phyloP scores from a whole-genome alignment of 2,888 invertebrate genomes.

The Acleris cristana region DNA sequence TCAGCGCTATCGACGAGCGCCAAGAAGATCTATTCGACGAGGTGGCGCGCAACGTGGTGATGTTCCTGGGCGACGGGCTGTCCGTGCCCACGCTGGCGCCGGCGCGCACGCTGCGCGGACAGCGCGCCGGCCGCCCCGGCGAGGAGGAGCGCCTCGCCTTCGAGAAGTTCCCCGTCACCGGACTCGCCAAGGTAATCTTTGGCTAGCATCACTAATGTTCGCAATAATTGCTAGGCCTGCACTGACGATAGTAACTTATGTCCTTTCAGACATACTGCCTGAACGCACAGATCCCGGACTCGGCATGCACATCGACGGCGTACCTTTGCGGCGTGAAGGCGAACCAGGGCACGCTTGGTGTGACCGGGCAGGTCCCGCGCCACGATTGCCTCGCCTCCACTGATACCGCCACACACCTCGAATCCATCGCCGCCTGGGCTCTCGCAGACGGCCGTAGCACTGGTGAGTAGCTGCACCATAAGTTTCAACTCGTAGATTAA shows the following conservation, averaged over 20 bases:
- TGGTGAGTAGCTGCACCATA: slow-evolving; percentile 38
- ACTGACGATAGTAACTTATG: no score
- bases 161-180: slow-evolving; percentile 85
- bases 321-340: slow-evolving; percentile 78
- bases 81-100: slow-evolving; percentile 86
- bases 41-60: slow-evolving; percentile 83
- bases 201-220: no score
- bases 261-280: slow-evolving; percentile 68
- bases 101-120: slow-evolving; percentile 84
- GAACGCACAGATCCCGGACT: slow-evolving; percentile 78
- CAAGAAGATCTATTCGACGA: slow-evolving; percentile 52
- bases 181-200: slow-evolving; percentile 52
- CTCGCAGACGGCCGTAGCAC: slow-evolving; percentile 73
- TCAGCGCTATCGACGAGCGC: slow-evolving; percentile 55
- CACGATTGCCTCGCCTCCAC: slow-evolving; percentile 69
- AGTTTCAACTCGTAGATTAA: no score
- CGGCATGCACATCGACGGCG: slow-evolving; percentile 81
- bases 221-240: no score
- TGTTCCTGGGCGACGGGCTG: slow-evolving; percentile 90
- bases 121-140: slow-evolving; percentile 73
- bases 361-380: slow-evolving; percentile 71
- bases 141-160: slow-evolving; percentile 84
- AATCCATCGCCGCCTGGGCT: slow-evolving; percentile 83
- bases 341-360: slow-evolving; percentile 74
- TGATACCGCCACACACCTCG: slow-evolving; percentile 68